phyloP scores from a whole-genome alignment of 2,797 vertebrate genomes.

The Falco concolor region DNA sequence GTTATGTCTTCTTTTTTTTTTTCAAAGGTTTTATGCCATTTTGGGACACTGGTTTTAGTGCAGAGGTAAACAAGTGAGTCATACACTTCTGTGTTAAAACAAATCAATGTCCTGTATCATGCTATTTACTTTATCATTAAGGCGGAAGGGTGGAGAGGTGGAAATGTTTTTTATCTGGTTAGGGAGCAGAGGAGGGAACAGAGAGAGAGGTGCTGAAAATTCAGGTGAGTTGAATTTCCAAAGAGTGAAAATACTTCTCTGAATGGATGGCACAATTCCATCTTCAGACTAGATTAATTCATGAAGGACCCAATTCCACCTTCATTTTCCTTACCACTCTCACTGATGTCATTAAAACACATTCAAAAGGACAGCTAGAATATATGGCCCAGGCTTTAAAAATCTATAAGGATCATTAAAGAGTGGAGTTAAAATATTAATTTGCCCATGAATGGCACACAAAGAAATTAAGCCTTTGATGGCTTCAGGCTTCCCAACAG shows the following conservation, averaged over 20 bases:
- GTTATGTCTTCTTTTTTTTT: background rate
- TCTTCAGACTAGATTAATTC: background rate
- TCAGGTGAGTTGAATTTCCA: background rate
- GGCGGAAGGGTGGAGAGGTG: background rate
- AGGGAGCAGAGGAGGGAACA: background rate
- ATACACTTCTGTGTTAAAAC: background rate
- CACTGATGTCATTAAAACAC: background rate
- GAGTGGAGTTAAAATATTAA: slow-evolving; percentile 5
- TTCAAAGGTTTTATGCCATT: background rate
- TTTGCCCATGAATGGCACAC: background rate
- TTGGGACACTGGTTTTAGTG: background rate
- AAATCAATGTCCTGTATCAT: background rate
- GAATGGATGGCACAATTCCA: background rate
- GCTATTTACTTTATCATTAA: background rate
- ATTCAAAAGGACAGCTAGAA: background rate
- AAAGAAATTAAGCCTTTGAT: slow-evolving; percentile 9
- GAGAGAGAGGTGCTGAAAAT: background rate
- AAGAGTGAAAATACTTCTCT: background rate
- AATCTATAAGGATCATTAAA: slow-evolving; percentile 37
- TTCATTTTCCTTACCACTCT: background rate
- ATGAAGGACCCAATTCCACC: background rate
- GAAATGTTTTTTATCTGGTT: background rate
- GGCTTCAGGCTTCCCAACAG: background rate
- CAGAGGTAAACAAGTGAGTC: background rate
- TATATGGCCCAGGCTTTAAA: slow-evolving; percentile 4